Evolutionary conservation across 2,888 invertebrate genomes (phyloP).

Genomic region (Lypha dubia): DNA sequence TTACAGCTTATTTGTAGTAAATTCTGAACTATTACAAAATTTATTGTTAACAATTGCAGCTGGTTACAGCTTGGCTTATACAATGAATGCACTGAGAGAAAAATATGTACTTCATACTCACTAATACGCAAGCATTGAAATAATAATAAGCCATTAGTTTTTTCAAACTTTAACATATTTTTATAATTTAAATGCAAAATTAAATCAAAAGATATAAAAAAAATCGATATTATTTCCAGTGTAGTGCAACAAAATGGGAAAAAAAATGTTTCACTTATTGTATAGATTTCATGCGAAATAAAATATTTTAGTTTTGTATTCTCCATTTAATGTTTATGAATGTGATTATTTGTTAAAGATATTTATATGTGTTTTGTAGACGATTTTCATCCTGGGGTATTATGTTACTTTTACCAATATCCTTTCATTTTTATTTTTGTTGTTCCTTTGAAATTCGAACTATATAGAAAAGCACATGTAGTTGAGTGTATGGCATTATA

Average conservation of each 20-base stretch:
- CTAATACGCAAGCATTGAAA: too few species aligned
- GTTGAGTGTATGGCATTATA: slow-evolving; percentile 53
- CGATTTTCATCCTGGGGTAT: slow-evolving; percentile 66
- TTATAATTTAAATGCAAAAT: too few species aligned
- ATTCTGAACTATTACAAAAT: slow-evolving; percentile 68
- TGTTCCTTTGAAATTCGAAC: slow-evolving; percentile 38
- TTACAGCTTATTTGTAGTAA: slow-evolving; percentile 71
- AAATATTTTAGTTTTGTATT: slow-evolving; percentile 58
- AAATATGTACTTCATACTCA: neutral
- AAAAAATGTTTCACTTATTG: slow-evolving; percentile 52
- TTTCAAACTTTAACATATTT: too few species aligned
- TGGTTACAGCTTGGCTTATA: slow-evolving; percentile 64
- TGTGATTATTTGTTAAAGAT: slow-evolving; percentile 72
- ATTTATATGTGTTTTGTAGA: slow-evolving; percentile 70
- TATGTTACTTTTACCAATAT: slow-evolving; percentile 60
- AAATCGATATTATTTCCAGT: too few species aligned
- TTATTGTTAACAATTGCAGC: slow-evolving; percentile 72
- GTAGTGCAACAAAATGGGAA: slow-evolving; percentile 54
- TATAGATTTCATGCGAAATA: slow-evolving; percentile 41
- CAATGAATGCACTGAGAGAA: slow-evolving; percentile 35
- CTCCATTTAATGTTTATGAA: slow-evolving; percentile 70
- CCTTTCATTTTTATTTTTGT: slow-evolving; percentile 57
- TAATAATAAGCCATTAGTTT: too few species aligned
- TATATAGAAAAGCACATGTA: slow-evolving; percentile 13
- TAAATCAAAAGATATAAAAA: too few species aligned